Conservation (phyloP, 2,113 vertebrate species). For the Tachuris rubrigastra region DNA sequence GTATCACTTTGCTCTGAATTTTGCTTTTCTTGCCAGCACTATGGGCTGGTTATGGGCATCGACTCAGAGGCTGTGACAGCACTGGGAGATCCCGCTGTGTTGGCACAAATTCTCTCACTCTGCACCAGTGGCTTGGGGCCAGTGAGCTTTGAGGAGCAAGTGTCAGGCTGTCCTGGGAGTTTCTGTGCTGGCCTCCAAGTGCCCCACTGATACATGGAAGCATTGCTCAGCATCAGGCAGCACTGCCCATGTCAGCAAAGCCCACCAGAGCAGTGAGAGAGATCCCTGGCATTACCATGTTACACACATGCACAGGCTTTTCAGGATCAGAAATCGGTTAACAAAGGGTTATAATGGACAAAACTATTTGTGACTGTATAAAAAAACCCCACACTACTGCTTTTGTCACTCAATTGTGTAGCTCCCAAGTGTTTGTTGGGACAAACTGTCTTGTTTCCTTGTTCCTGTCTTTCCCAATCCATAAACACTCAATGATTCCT, state of each 20-base stretch:
- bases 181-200: neutral
- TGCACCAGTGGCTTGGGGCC: neutral
- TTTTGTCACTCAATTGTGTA: neutral
- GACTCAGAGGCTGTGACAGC: neutral
- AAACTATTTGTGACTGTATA: neutral
- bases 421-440: neutral
- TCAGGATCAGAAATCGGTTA: neutral
- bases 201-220: neutral
- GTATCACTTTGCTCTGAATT: neutral
- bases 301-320: neutral
- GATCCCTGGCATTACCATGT: neutral
- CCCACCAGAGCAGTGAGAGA: neutral
- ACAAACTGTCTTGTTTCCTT: neutral
- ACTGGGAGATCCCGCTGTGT: neutral
- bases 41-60: neutral
- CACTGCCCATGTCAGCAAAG: rapidly evolving
- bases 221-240: neutral
- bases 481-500: neutral
- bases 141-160: neutral
- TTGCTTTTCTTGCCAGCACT: neutral
- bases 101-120: neutral
- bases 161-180: neutral
- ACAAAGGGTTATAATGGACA: neutral
- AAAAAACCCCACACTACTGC: neutral
- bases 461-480: neutral